These are phyloP conservation scores for Dynastes grantii DNA, from an alignment of 2,888 invertebrate species.

Conservation along the genomic window DNA sequence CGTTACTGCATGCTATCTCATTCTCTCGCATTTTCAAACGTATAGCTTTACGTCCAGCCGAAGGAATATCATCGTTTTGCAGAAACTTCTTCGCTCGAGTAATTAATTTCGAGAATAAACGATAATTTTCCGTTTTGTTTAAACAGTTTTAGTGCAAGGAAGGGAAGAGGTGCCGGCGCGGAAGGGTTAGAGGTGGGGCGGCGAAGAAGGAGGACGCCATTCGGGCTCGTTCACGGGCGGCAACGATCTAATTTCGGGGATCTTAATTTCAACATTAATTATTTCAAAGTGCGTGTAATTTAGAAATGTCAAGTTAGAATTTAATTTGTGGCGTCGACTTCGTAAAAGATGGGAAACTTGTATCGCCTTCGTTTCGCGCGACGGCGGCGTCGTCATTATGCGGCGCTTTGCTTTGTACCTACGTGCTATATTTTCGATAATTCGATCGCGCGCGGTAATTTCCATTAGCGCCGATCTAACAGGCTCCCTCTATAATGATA, in stretches of 20 bases:
- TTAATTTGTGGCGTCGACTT: slow-evolving; percentile 56
- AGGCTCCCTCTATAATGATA: too few species aligned
- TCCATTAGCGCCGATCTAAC: neutral
- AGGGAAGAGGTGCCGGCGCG: neutral
- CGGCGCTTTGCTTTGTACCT: neutral
- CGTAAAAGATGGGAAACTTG: slow-evolving; percentile 45
- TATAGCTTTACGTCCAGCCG: too few species aligned
- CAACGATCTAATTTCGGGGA: slow-evolving; percentile 51
- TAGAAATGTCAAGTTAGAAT: slow-evolving; percentile 59
- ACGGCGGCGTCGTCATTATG: neutral
- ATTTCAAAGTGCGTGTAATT: slow-evolving; percentile 58
- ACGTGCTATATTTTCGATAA: slow-evolving; percentile 4
- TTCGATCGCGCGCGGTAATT: slow-evolving; percentile 7
- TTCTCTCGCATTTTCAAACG: neutral
- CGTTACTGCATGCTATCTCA: neutral
- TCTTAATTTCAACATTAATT: slow-evolving; percentile 55
- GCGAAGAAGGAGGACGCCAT: too few species aligned
- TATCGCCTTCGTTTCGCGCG: slow-evolving; percentile 12
- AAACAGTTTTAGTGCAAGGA: slow-evolving; percentile 46
- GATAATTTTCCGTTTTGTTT: slow-evolving; percentile 53
- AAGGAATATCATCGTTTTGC: slow-evolving; percentile 18
- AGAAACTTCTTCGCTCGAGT: slow-evolving; percentile 38
- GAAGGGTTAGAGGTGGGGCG: too few species aligned
- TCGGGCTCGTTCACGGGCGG: slow-evolving; percentile 28
- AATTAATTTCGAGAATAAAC: slow-evolving; percentile 51